Percentiles rank a stretch among this genome's conserved stretches.
Conservation (phyloP, 1,140 invertebrate species). For the Phymastichus coffea region DNA sequence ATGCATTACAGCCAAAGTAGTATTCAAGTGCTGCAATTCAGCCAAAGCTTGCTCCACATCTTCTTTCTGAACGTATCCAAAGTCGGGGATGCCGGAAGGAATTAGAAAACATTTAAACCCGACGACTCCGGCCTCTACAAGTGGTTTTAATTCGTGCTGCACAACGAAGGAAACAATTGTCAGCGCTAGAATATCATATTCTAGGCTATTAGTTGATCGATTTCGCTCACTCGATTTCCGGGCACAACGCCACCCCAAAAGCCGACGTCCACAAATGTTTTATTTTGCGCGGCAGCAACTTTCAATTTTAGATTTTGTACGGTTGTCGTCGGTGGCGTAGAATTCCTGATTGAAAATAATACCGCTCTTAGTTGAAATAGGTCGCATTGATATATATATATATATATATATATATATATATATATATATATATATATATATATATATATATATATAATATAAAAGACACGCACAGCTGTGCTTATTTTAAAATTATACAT, state of each 20-base stretch:
- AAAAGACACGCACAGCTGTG: no score
- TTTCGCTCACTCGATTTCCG: slow-evolving; percentile 58
- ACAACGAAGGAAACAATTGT: no score
- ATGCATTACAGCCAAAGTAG: slow-evolving; percentile 61
- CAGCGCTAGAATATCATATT: background rate
- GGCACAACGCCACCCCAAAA: slow-evolving; percentile 76
- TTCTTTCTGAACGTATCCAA: slow-evolving; percentile 60
- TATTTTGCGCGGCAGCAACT: slow-evolving; percentile 58
- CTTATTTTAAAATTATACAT: no score
- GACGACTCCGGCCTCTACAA: slow-evolving; percentile 67
- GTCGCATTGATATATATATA: no score
- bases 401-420: no score
- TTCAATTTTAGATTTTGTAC: slow-evolving; percentile 64
- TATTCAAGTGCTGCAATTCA: slow-evolving; percentile 59
- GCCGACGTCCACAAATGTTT: slow-evolving; percentile 69
- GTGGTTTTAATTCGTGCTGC: slow-evolving; percentile 61
- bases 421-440: no score
- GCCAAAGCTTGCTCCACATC: slow-evolving; percentile 61
- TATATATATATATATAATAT: no score
- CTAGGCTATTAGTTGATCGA: background rate
- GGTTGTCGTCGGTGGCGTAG: slow-evolving; percentile 69
- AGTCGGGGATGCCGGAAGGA: slow-evolving; percentile 67
- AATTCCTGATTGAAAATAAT: slow-evolving; percentile 59
- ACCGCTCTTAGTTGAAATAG: no score
- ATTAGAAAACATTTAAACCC: slow-evolving; percentile 76